Evolutionary conservation across 2,888 invertebrate genomes (phyloP).

Genomic region (Tipula vernalis): DNA sequence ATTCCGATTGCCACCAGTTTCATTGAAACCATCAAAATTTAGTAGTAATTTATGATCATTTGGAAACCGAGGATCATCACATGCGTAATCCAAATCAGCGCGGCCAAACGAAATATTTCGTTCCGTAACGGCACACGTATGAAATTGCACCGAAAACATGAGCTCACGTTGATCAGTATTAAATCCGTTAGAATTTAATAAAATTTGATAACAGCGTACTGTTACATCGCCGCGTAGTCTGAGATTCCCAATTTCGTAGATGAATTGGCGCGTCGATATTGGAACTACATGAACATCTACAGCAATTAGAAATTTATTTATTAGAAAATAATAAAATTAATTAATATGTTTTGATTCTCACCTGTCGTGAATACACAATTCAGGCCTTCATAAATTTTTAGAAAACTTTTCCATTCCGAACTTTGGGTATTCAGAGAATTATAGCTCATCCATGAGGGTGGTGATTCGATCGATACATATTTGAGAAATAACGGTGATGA

Average conservation of each 20-base stretch:
- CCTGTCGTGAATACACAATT: slow-evolving; percentile 80
- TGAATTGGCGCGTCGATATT: slow-evolving; percentile 43
- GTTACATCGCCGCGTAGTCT: slow-evolving; percentile 73
- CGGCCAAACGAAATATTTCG: slow-evolving; percentile 74
- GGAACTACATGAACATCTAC: slow-evolving; percentile 25
- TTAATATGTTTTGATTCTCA: slow-evolving; percentile 23
- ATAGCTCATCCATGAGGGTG: slow-evolving; percentile 57
- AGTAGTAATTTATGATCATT: slow-evolving; percentile 22
- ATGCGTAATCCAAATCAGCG: slow-evolving; percentile 76
- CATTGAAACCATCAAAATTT: slow-evolving; percentile 18
- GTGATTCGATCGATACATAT: slow-evolving; percentile 72
- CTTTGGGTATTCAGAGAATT: slow-evolving; percentile 29
- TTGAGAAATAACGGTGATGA: slow-evolving; percentile 75
- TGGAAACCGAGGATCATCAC: slow-evolving; percentile 39
- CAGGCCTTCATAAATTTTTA: slow-evolving; percentile 84
- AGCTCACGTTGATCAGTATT: slow-evolving; percentile 39
- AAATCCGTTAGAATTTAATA: slow-evolving; percentile 26
- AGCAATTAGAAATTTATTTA: not conserved
- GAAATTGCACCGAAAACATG: slow-evolving; percentile 84
- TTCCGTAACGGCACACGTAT: slow-evolving; percentile 84
- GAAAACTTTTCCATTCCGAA: slow-evolving; percentile 58
- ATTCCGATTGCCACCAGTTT: slow-evolving; percentile 13
- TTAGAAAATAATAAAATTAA: not conserved
- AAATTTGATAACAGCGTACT: slow-evolving; percentile 76
- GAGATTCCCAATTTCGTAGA: slow-evolving; percentile 45